These are phyloP conservation scores for Engraulis encrasicolus DNA, from an alignment of 2,113 vertebrate species.

Conservation along the genomic window DNA sequence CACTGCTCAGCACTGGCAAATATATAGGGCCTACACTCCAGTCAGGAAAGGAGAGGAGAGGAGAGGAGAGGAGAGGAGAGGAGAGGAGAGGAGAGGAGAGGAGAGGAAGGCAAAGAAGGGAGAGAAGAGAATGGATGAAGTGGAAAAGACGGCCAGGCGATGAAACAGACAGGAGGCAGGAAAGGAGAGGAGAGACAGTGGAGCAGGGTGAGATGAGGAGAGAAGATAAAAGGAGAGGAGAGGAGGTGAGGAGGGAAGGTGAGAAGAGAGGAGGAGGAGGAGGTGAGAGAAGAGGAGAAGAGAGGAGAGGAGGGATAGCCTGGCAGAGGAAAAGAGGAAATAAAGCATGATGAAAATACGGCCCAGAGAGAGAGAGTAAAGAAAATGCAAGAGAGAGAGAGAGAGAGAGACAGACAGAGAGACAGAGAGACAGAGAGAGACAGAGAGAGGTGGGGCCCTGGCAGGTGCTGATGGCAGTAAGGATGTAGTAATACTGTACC, in stretches of 20 bases:
- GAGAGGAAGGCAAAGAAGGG: too few relatives aligned
- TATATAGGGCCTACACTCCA: constrained; percentile 28
- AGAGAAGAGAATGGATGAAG: not conserved
- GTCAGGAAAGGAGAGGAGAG: not conserved
- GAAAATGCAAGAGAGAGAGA: not conserved
- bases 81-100: not conserved
- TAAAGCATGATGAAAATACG: not conserved
- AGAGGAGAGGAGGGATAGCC: not conserved
- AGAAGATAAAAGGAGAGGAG: constrained; percentile 1
- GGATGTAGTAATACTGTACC: too few relatives aligned
- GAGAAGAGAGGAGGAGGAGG: not conserved
- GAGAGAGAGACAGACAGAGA: not conserved
- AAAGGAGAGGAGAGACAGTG: constrained; percentile 5
- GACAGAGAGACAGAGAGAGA: not conserved
- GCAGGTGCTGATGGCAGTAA: too few relatives aligned
- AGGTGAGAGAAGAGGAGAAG: constrained; percentile 18
- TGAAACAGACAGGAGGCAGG: too few relatives aligned
- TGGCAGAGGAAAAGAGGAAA: constrained; percentile 5
- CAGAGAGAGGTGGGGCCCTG: not conserved
- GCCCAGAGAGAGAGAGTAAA: not conserved
- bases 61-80: not conserved
- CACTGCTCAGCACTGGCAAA: constrained; percentile 27
- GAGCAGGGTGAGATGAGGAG: too few relatives aligned
- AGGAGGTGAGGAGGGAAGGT: too few relatives aligned
- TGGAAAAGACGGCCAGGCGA: not conserved